Base-by-base conservation (phyloP, 2,797 vertebrate genomes). In the Sebastes alutus region DNA sequence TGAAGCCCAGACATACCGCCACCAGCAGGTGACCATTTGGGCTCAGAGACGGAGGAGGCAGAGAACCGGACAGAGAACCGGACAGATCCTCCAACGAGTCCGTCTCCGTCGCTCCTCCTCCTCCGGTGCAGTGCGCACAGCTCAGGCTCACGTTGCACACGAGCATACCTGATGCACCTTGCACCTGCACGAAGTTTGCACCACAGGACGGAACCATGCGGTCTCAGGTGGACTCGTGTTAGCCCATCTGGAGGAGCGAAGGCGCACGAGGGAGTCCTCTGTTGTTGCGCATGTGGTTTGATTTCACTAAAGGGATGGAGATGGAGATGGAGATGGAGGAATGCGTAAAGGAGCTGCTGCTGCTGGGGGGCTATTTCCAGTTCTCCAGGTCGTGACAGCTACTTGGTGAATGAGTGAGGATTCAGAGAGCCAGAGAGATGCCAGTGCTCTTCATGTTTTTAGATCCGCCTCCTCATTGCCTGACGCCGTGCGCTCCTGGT, bases 1-100 rank as follows among this genome's bases (percentile, higher is more conserved):
- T 96, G 78, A 95, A 89, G 38, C 96, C 96, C 13, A 96, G 95
- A 82, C 93, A 96, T 89, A 96, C 93, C 1, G 96, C 95, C 64
- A 96, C 95, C 81, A 96, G 72, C 77, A 96, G 87, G 92, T 97
- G 96, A 13, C 96, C 96, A 0, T 86, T 90, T 13, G 95, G 93
- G 42, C 90, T 95, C 72, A 96, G 91, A 59, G 91, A 78, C 58
- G 35, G 32, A 10, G 89, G 69, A 13, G 90, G 70, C 29, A 95
- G 82, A 22, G 89, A 78, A 3, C 83, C 86, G 62, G 89, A 68
- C 27, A 79, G 77, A 81, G 89, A 78, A 3, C 83, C 86, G 64
- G 89, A 72, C 27, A 79, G 77, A 81, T 80, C 74, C 42, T 61
- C 88, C 81, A 83, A 84, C 81, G 79, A 67, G 83, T 77, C 88